Evolutionary conservation across 1,140 invertebrate genomes (phyloP), one percentile per base, ranked within the genome.

Genomic region (Cotesia chilonis): DNA sequence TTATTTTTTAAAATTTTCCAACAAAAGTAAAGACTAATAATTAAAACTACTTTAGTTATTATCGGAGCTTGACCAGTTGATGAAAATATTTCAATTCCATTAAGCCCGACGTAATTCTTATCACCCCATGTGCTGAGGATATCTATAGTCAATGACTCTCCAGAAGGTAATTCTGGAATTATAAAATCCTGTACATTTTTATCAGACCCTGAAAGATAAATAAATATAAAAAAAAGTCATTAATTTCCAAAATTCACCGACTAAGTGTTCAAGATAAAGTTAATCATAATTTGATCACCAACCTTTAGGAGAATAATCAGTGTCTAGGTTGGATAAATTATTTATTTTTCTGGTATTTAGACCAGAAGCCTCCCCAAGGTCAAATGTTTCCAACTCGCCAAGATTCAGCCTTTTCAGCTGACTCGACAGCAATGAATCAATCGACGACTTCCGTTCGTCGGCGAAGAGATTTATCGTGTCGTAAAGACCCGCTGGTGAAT

Each of bases 51-150:
- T 83, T 90, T 87, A 80, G 87, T 85, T 66, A 92, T 84, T 63
- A 82, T 76, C 3, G 89, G 88, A 5, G 88, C 83, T 75, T 90
- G 85, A 6, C 94, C 94, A 60, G 87, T 87, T 67, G 83, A 83
- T 70, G 90, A 90, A 81, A 94, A 95, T 68, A 95, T 85, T 84
- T 95, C 94, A 54, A 95, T 90, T 0, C 94, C 94, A 80, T 94
- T 95, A 10, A 95, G 81, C 9, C 94, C 94, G 63, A 95, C 90
- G 78, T 93, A 93, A 85, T 93, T 90, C 76, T 91, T 90, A 81
- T 95, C 94, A n/a, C 94, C 94, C 94, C 94, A 95, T 17, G 94
- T 95, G 4, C 88, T 90, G 55, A 89, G 86, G 74, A 95, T 93
- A 80, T 92, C 90, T 36, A 95, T 86, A 68, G 90, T 88, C 71